phyloP scores from a whole-genome alignment of 2,888 invertebrate species.

The Ophonus ardosiacus region DNA sequence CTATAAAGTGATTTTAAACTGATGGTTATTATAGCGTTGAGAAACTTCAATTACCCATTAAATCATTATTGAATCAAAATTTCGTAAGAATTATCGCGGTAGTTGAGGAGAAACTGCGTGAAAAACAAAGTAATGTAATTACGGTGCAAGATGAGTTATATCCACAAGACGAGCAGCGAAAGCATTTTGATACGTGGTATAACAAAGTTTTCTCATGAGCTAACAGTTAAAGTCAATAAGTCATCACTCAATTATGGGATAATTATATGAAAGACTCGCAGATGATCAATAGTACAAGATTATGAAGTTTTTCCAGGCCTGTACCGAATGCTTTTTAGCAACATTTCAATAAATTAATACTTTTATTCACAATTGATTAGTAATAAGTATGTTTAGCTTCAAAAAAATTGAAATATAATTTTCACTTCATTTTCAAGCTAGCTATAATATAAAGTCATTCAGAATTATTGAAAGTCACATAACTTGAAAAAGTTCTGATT shows the following conservation, averaged over 20 bases:
- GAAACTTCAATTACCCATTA: conserved; percentile 6
- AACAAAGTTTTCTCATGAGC: conserved; percentile 30
- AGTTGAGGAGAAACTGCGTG: conserved; percentile 23
- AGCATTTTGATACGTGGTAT: conserved; percentile 23
- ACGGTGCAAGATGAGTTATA: conserved; percentile 26
- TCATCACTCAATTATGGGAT: conserved; percentile 57
- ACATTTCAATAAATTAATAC: no score
- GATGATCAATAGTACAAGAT: conserved; percentile 52
- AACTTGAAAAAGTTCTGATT: no score
- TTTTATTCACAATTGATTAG: no score
- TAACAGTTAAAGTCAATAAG: conserved; percentile 51
- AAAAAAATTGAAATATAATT: no score
- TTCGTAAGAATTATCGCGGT: conserved; percentile 20
- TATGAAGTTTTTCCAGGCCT: background rate
- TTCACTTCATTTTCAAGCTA: no score
- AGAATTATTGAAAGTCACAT: no score
- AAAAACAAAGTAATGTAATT: conserved; percentile 39
- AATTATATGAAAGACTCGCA: conserved; percentile 49
- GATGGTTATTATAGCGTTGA: background rate
- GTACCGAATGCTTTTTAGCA: background rate
- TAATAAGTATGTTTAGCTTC: no score
- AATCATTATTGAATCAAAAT: conserved; percentile 24
- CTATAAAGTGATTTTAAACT: background rate
- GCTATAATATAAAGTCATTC: no score
- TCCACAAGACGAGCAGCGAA: conserved; percentile 10